Evolutionary conservation across 2,888 invertebrate genomes (phyloP).

Genomic region (Pyrocoelia pectoralis): DNA sequence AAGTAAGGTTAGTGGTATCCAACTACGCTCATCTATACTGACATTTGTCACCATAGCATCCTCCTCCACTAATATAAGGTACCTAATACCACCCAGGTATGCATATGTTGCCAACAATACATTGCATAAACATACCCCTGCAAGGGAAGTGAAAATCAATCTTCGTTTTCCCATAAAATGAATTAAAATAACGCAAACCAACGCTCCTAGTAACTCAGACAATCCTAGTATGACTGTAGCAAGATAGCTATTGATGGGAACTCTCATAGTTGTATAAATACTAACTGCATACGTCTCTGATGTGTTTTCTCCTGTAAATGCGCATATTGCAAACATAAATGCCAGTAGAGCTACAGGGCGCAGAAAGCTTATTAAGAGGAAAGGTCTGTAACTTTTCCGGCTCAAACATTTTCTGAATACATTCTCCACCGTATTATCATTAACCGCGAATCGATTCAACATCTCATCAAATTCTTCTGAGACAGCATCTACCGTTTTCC

Average conservation of each 20-base stretch:
- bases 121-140: slow-evolving; percentile 57
- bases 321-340: slow-evolving; percentile 73
- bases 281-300: slow-evolving; percentile 77
- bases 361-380: slow-evolving; percentile 68
- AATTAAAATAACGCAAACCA: slow-evolving; percentile 71
- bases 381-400: slow-evolving; percentile 61
- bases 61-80: neutral
- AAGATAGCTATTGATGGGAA: slow-evolving; percentile 78
- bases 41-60: neutral
- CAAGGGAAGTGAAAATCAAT: slow-evolving; percentile 71
- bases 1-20: slow-evolving; percentile 74
- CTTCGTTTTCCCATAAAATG: slow-evolving; percentile 78
- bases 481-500: slow-evolving; percentile 62
- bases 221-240: slow-evolving; percentile 77
- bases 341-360: slow-evolving; percentile 72
- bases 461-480: neutral
- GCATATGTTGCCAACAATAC: neutral
- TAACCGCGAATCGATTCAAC: too few relatives aligned
- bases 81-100: neutral
- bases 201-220: slow-evolving; percentile 73
- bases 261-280: slow-evolving; percentile 74
- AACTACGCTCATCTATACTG: slow-evolving; percentile 50
- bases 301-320: slow-evolving; percentile 79
- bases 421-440: too few relatives aligned
- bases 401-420: too few relatives aligned